Base-by-base conservation (phyloP, 2,797 vertebrate species). In the Scolopax rusticola region DNA sequence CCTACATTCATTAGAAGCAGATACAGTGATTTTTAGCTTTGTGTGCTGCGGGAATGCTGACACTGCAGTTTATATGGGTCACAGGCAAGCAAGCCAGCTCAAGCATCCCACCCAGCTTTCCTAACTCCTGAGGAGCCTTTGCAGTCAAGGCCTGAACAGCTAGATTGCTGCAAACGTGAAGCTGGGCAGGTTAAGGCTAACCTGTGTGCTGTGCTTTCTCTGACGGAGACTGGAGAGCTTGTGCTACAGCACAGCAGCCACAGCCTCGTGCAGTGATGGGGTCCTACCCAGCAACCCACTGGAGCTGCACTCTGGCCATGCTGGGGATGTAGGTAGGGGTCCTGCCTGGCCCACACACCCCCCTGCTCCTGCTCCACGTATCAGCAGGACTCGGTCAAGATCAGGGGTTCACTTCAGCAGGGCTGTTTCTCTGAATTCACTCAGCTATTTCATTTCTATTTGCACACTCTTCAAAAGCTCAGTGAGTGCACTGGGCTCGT, bases 1-100 rank as follows among this genome's bases (percentile, higher is more conserved):
- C 38, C 11, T 54, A 68, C 30, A 71, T 88, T 96, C 89, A 90
- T 94, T 91, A 86, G 76, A 57, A 93, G 79, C 68, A 95, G 82
- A 89, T 71, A 74, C 19, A 38, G 73, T 30, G 65, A 89, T 83
- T 91, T 87, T 41, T 56, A 95, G 93, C 69, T 92, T 74, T 87
- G 25, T 84, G 53, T 60, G 82, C 84, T 93, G 59, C 76, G 80
- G 57, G 79, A 89, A 36, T 43, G 89, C 94, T 91, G 89, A 94
- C 65, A 5, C 65, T 84, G 82, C 94, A 81, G 48, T 87, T 94
- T 86, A 45, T 56, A 8, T 3, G 73, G 94, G 90, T 86, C 91
- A 91, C 61, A 54, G 76, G 38, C 87, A 86, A 77, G 64, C 56
- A 83, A 86, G 64, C 60, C 76, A 87, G 85, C 48, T 94, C 41